Evolutionary conservation across 1,140 invertebrate species (phyloP), one percentile per base, ranked within the genome.

Genomic region (Calycopis cecrops): DNA sequence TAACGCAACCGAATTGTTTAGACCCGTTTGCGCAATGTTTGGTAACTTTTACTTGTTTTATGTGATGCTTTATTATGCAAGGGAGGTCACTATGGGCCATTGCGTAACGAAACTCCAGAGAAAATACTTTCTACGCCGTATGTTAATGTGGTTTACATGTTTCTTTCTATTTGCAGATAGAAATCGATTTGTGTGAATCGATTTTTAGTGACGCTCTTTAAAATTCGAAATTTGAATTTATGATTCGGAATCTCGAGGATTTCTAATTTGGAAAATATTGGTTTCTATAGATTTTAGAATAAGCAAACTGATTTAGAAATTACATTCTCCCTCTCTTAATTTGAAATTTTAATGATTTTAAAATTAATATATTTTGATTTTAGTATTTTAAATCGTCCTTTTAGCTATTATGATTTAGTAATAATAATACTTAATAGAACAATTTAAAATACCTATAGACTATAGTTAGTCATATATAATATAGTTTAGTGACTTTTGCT

Each of bases 91-190:
- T 52, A 61, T 56, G 70, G 73, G 50, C 53, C 47, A 53, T 86
- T 83, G 62, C 71, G 74, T 48, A 75, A 84, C 58, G 52, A 60
- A 57, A 66, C 67, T 69, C 69, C 71, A 79, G 76, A 63, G 77
- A 81, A 79, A 79, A 82, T 65, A 79, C 83, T 84, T 86, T 86
- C 83, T 86, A 84, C 68, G 59, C 65, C 78, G 47, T 48, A 37
- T 55, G 57, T 50, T 58, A 65, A 58, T 65, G 42, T 55, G 21
- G 52, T 55, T 53, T 40, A 53, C 51, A 21, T 57, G 21, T 52
- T 48, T 56, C 51, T 60, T 60, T 47, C 33, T 38, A 12, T 51
- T 53, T 50, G 55, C 10, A 38, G 14, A 56, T 60, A 37, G 42
- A 33, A 52, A 53, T 50, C 38, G 53, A 50, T 52, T 59, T 63